Evolutionary conservation across 1,140 invertebrate species (phyloP).

Genomic region (Aradophagus sp.): DNA sequence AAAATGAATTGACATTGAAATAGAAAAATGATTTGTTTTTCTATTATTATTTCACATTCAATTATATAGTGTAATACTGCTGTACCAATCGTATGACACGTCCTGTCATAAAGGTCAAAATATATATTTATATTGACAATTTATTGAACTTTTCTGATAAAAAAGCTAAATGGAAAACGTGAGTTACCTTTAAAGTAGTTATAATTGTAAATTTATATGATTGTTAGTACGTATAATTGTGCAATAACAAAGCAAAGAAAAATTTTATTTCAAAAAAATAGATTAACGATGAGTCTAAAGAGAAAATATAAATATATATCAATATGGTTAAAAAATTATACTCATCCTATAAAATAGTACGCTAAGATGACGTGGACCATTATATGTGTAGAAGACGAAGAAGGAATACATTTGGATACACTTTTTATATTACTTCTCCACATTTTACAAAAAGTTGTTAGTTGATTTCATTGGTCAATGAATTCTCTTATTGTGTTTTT

Average conservation of each 20-base stretch:
- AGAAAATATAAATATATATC: slow-evolving; percentile 44
- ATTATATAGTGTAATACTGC: slow-evolving; percentile 11
- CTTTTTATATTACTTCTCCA: slow-evolving; percentile 55
- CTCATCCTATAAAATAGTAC: slow-evolving; percentile 47
- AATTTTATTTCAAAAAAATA: slow-evolving; percentile 33
- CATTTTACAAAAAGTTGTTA: slow-evolving; percentile 53
- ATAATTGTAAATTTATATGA: slow-evolving; percentile 53
- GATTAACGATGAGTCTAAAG: slow-evolving; percentile 39
- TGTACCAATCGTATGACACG: slow-evolving; percentile 25
- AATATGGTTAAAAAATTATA: slow-evolving; percentile 47
- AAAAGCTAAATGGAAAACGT: slow-evolving; percentile 26
- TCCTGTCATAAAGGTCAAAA: slow-evolving; percentile 32
- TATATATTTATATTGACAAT: slow-evolving; percentile 42
- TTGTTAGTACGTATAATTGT: slow-evolving; percentile 47
- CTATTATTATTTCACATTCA: slow-evolving; percentile 27
- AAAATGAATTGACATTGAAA: too few species aligned
- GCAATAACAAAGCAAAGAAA: slow-evolving; percentile 31
- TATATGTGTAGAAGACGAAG: slow-evolving; percentile 47
- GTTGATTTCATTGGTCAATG: slow-evolving; percentile 45
- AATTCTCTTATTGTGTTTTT: slow-evolving; percentile 56
- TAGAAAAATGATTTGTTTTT: too few species aligned
- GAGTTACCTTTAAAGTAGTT: slow-evolving; percentile 41
- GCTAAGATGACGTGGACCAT: slow-evolving; percentile 51
- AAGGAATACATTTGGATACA: slow-evolving; percentile 50
- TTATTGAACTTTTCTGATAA: slow-evolving; percentile 34